A percentile compares a stretch with the other conserved stretches of the same genome.
phyloP scores from a whole-genome alignment of 2,113 vertebrate genomes.

The Sialia sialis region DNA sequence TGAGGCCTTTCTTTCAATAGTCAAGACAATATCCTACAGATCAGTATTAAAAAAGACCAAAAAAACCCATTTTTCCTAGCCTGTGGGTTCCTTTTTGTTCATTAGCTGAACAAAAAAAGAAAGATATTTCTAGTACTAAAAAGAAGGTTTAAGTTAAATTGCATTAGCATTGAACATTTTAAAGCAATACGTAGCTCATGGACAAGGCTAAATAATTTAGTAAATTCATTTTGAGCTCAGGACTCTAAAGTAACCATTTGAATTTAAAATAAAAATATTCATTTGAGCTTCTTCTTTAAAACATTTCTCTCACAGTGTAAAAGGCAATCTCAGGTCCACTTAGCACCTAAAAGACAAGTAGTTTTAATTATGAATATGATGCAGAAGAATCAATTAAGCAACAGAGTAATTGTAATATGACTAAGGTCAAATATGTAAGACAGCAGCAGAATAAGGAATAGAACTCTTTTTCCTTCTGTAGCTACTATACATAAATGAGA shows the following conservation, averaged over 20 bases:
- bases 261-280: neutral
- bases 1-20: neutral
- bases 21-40: neutral
- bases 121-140: neutral
- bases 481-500: neutral
- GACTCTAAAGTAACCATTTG: neutral
- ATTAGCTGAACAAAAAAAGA: neutral
- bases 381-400: conserved; percentile 20
- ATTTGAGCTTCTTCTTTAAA: neutral
- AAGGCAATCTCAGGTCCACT: neutral
- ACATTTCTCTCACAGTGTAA: neutral
- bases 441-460: neutral
- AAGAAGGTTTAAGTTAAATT: neutral
- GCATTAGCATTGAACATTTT: neutral
- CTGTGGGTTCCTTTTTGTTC: neutral
- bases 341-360: neutral
- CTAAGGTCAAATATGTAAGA: conserved; percentile 10
- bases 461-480: neutral
- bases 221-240: neutral
- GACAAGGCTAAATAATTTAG: neutral
- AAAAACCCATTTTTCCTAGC: neutral
- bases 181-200: neutral
- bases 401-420: neutral
- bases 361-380: neutral
- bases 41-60: neutral